Conservation (phyloP, 2,888 invertebrate genomes). For the Synergus laeviventris region DNA sequence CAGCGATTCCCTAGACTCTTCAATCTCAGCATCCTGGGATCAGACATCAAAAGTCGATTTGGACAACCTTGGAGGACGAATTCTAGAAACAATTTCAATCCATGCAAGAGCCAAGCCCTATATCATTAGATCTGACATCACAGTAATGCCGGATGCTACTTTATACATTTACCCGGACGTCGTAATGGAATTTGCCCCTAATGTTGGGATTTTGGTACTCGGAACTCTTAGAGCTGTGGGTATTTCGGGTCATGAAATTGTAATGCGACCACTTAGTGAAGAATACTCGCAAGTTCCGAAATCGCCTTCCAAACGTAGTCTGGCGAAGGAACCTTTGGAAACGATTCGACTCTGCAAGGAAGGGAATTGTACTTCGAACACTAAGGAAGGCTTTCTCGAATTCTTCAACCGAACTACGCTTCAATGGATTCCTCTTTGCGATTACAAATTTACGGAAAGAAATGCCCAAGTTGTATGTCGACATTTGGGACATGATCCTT, state of each 20-base stretch:
- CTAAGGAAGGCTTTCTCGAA: slow-evolving; percentile 88
- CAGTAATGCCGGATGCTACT: slow-evolving; percentile 95
- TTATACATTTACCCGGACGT: slow-evolving; percentile 93
- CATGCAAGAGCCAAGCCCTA: slow-evolving; percentile 84
- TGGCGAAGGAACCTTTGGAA: slow-evolving; percentile 68
- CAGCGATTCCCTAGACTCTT: slow-evolving; percentile 86
- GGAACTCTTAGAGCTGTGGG: slow-evolving; percentile 93
- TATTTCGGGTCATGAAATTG: slow-evolving; percentile 84
- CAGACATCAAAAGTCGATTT: slow-evolving; percentile 77
- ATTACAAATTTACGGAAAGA: slow-evolving; percentile 94
- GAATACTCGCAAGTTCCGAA: slow-evolving; percentile 66
- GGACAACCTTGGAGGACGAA: slow-evolving; percentile 87
- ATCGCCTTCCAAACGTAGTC: slow-evolving; percentile 51
- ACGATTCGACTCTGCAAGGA: slow-evolving; percentile 89
- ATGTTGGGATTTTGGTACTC: slow-evolving; percentile 95
- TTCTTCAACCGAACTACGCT: slow-evolving; percentile 96
- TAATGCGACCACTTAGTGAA: slow-evolving; percentile 82
- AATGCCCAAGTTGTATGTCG: slow-evolving; percentile 98
- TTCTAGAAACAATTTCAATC: slow-evolving; percentile 82
- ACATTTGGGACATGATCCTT: slow-evolving; percentile 91
- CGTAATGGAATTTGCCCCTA: slow-evolving; percentile 94
- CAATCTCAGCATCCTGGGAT: slow-evolving; percentile 84
- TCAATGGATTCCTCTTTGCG: slow-evolving; percentile 98
- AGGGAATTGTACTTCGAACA: slow-evolving; percentile 80
- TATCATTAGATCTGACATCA: slow-evolving; percentile 91